A percentile compares a stretch with the other conserved stretches of the same genome.
phyloP scores from a whole-genome alignment of 2,888 invertebrate species.

The Cerceris rybyensis region DNA sequence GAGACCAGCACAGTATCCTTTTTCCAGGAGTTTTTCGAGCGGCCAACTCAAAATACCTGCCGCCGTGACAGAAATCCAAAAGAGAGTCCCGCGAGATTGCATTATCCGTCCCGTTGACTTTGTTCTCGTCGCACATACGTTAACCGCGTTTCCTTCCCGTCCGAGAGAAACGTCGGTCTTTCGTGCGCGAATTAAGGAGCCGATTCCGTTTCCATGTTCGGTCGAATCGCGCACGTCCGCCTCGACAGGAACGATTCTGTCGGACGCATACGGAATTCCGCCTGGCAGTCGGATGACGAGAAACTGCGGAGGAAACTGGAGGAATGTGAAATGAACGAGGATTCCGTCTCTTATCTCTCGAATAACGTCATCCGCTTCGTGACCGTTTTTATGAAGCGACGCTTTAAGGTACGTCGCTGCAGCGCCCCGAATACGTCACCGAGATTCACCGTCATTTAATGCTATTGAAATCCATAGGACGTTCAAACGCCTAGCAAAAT shows the following conservation, averaged over 20 bases:
- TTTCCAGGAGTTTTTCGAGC: background rate
- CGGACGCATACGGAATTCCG: slow-evolving; percentile 38
- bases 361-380: slow-evolving; percentile 56
- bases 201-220: slow-evolving; percentile 8
- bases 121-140: background rate
- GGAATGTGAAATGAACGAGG: slow-evolving; percentile 52
- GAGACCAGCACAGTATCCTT: too few species aligned
- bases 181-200: slow-evolving; percentile 36
- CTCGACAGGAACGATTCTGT: slow-evolving; percentile 35
- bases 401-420: background rate
- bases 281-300: slow-evolving; percentile 11
- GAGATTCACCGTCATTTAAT: background rate
- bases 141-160: slow-evolving; percentile 29
- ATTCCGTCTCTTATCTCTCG: slow-evolving; percentile 52
- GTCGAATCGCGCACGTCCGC: background rate
- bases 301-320: slow-evolving; percentile 17
- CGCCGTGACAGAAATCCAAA: slow-evolving; percentile 12
- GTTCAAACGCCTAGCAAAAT: background rate
- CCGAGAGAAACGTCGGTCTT: slow-evolving; percentile 28
- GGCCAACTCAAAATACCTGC: slow-evolving; percentile 9
- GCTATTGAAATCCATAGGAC: background rate
- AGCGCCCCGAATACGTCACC: slow-evolving; percentile 24
- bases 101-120: slow-evolving; percentile 40
- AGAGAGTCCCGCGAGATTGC: slow-evolving; percentile 55
- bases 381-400: slow-evolving; percentile 47